A percentile compares a stretch with the other conserved stretches of the same genome.
Evolutionary conservation across 2,113 vertebrate species (phyloP).

Genomic region (Antechinus stuartii): DNA sequence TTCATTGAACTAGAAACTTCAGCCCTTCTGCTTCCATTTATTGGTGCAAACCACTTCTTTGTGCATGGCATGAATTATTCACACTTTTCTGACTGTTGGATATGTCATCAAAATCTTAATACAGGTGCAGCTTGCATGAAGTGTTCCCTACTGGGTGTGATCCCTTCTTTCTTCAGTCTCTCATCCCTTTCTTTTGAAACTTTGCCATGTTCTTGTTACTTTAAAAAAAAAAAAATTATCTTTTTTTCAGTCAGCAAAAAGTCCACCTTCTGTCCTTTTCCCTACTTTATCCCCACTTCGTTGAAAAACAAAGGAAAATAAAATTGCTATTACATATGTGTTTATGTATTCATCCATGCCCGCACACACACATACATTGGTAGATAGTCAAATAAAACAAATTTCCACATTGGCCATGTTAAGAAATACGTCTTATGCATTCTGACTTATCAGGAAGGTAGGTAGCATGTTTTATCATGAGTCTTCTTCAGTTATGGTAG

Average conservation of each 20-base stretch:
- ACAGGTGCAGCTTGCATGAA: not conserved
- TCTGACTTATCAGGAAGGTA: not conserved
- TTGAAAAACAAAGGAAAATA: not conserved
- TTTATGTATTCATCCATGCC: no score
- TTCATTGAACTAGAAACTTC: no score
- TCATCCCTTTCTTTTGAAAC: not conserved
- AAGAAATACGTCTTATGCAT: no score
- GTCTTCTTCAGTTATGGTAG: not conserved
- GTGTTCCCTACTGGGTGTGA: not conserved
- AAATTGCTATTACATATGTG: not conserved
- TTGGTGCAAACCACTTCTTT: no score
- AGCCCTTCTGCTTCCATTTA: no score
- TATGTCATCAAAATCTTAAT: no score
- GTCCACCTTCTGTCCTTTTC: not conserved
- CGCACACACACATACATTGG: no score
- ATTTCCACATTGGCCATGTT: no score
- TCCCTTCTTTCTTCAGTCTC: not conserved
- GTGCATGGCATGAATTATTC: no score
- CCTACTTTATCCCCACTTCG: not conserved
- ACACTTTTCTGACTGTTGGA: no score
- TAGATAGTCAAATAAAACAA: no score
- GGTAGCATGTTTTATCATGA: no score
- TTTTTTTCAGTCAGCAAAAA: not conserved
- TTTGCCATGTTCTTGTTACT: not conserved
- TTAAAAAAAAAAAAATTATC: not conserved